Evolutionary conservation across 2,797 vertebrate genomes (phyloP).

Genomic region (Psittacula echo): DNA sequence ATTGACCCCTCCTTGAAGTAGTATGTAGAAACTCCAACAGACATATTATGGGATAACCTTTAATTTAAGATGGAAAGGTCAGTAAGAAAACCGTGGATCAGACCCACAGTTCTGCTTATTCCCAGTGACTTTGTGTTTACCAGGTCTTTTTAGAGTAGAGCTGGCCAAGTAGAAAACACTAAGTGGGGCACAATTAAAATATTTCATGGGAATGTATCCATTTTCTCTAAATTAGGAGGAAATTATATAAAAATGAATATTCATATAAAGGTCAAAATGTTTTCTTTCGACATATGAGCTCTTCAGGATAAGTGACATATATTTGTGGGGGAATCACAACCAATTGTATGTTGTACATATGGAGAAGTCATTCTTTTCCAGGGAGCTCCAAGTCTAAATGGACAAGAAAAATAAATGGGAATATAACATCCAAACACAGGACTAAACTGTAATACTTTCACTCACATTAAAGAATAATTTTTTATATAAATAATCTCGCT

Average conservation of each 20-base stretch:
- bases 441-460: not conserved
- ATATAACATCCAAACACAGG: not conserved
- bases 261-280: not conserved
- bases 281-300: not conserved
- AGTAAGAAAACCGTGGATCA: not conserved
- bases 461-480: not conserved
- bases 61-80: not conserved
- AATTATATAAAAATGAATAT: not conserved
- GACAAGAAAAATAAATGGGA: not conserved
- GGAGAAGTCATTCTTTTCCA: not conserved
- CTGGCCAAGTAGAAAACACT: not conserved
- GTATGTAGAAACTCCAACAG: not conserved
- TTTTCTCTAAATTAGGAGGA: slow-evolving; percentile 8
- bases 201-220: not conserved
- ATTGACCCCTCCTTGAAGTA: not conserved
- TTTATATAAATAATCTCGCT: not conserved
- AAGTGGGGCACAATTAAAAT: not conserved
- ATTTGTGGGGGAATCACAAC: not conserved
- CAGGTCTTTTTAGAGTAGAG: not conserved
- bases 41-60: not conserved
- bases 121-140: not conserved
- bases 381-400: not conserved
- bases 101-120: not conserved
- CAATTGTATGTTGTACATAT: not conserved
- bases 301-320: not conserved